Evolutionary conservation across 2,113 vertebrate species (phyloP).

Genomic region (Craseonycteris thonglongyai): DNA sequence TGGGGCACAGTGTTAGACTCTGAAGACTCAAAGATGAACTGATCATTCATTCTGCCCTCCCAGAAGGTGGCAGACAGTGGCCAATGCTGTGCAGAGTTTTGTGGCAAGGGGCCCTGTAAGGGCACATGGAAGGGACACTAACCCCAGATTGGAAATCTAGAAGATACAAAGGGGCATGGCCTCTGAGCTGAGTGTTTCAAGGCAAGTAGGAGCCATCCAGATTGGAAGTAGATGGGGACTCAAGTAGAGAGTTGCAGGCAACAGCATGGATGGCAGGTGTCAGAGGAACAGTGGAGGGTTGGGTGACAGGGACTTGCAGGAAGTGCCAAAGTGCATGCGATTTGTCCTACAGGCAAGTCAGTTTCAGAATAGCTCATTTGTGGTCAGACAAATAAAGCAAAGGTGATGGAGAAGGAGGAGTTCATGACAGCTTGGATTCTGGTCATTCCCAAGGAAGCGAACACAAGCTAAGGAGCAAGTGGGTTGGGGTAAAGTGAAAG

Average conservation of each 20-base stretch:
- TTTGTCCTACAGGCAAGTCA: not conserved
- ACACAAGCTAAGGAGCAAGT: not conserved
- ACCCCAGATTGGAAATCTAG: not conserved
- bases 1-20: not conserved
- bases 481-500: rapidly evolving
- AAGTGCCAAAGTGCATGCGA: not conserved
- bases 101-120: rapidly evolving
- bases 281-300: not conserved
- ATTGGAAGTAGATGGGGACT: not conserved
- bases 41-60: rapidly evolving
- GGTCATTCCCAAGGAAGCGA: not conserved
- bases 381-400: not conserved
- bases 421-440: not conserved
- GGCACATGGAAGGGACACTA: not conserved
- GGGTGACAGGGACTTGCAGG: no score
- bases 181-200: not conserved
- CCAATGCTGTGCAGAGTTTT: not conserved
- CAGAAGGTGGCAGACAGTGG: not conserved
- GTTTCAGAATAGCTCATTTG: not conserved
- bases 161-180: not conserved
- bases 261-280: rapidly evolving
- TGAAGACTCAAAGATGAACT: not conserved
- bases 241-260: not conserved
- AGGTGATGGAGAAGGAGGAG: not conserved
- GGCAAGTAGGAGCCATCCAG: not conserved